Evolutionary conservation across 2,113 vertebrate species (phyloP).

Genomic region (Seriola dumerili): DNA sequence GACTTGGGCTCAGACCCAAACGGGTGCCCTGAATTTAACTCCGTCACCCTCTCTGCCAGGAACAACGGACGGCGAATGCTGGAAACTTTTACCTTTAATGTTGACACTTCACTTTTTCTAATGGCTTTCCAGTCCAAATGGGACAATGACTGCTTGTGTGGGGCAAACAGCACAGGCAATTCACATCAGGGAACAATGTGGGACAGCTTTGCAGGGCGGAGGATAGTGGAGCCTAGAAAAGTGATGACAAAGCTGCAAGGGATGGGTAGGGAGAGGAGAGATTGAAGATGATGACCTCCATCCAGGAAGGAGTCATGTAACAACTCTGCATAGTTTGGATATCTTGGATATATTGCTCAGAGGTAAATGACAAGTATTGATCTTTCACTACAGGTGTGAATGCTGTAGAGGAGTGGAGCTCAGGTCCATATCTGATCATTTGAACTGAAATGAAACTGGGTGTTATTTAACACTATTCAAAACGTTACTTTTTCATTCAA

Average conservation of each 20-base stretch:
- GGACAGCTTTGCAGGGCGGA: constrained; percentile 13
- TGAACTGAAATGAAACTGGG: too few species aligned
- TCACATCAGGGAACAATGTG: constrained; percentile 22
- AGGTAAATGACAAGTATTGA: constrained; percentile 1
- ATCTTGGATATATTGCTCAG: constrained; percentile 1
- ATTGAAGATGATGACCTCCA: constrained; percentile 6
- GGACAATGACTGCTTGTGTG: constrained; percentile 59
- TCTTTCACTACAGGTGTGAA: constrained; percentile 6
- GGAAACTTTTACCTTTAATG: constrained; percentile 71
- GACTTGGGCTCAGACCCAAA: constrained; percentile 54
- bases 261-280: background rate
- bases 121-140: constrained; percentile 47
- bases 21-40: constrained; percentile 65
- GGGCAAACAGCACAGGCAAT: constrained; percentile 6
- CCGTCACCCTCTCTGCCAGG: constrained; percentile 61
- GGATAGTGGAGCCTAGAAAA: constrained; percentile 24
- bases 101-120: constrained; percentile 55
- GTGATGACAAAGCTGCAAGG: constrained; percentile 35
- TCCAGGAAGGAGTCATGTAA: constrained; percentile 5
- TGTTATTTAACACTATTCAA: too few species aligned
- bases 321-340: background rate
- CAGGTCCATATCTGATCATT: too few species aligned
- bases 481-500: too few species aligned
- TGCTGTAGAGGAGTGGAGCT: too few species aligned
- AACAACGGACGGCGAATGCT: constrained; percentile 60